Base-by-base conservation (phyloP, 2,113 vertebrate species). In the Leptocoma aspasia region DNA sequence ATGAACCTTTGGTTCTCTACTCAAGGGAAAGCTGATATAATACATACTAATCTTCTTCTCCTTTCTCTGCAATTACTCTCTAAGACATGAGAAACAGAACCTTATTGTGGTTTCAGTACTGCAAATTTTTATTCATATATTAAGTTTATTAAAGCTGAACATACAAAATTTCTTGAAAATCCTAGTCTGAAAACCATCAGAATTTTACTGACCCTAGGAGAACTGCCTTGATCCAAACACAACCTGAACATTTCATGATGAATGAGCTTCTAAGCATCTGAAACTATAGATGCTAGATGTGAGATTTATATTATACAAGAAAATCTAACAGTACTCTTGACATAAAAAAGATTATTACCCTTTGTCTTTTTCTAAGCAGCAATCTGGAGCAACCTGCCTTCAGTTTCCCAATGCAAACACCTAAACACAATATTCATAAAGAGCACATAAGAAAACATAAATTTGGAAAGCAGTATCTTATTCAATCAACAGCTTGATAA, bases 11-110 rank as follows among this genome's bases (percentile, higher is more conserved):
- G 42, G 31, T 79, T 87, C 85, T 77, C 70, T 90, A 5, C 87
- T 89, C 59, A 72, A 79, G 45, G 78, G 65, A 89, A 91, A 92
- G 86, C 73, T 94, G 45, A 76, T 89, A 61, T 82, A 92, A 95
- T 61, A 63, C 70, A 85, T 35, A 82, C 59, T 95, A 77, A 94
- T 83, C 64, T 85, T 78, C 50, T 82, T 65, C 76, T 87, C n/a
- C 50, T 57, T 94, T 86, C 65, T 84, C 65, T 87, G 65, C 53
- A 72, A 59, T 89, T 94, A 82, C 23, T 90, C 22, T 54, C 13
- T 35, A 90, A 82, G 42, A 65, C 59, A 66, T 28, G 21, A 80
- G 41, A 80, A 86, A 85, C 27, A 82, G 73, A 37, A 91, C 57
- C 15, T 77, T 27, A 59, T 28, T 86, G 66, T 80, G 59, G 59